Evolutionary conservation across 1,140 invertebrate genomes (phyloP).

Genomic region (Pseudoatta argentina): DNA sequence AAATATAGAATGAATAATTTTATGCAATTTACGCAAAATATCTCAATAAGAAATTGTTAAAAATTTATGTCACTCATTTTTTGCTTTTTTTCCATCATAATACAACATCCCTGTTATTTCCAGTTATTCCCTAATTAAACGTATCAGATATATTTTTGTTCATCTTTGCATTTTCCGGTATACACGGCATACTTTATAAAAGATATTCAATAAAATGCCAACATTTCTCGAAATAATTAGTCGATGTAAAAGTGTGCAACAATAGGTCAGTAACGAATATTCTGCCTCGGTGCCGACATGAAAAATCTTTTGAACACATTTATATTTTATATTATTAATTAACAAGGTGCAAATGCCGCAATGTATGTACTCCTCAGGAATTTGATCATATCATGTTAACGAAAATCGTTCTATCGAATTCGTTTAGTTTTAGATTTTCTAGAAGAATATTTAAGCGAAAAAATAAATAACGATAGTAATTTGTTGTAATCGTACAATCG

Average conservation of each 20-base stretch:
- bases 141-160: background rate
- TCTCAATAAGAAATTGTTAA: background rate
- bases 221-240: slow-evolving; percentile 31
- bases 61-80: background rate
- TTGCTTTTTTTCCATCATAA: background rate
- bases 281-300: background rate
- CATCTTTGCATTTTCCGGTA: background rate
- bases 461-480: background rate
- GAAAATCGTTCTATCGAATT: background rate
- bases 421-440: background rate
- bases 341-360: background rate
- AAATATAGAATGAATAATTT: background rate
- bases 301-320: slow-evolving; percentile 17
- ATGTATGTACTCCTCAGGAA: background rate
- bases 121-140: slow-evolving; percentile 3
- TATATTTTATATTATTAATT: slow-evolving; percentile 11
- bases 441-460: slow-evolving; percentile 9
- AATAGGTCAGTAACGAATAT: slow-evolving; percentile 5
- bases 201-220: background rate
- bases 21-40: background rate
- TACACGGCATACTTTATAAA: slow-evolving; percentile 1
- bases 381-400: slow-evolving; percentile 3
- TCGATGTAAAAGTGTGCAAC: slow-evolving; percentile 14
- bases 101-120: background rate
- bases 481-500: background rate